A percentile compares a stretch with the other conserved stretches of the same genome.
Evolutionary conservation across 2,797 vertebrate genomes (phyloP).

Genomic region (Pipistrellus kuhlii): DNA sequence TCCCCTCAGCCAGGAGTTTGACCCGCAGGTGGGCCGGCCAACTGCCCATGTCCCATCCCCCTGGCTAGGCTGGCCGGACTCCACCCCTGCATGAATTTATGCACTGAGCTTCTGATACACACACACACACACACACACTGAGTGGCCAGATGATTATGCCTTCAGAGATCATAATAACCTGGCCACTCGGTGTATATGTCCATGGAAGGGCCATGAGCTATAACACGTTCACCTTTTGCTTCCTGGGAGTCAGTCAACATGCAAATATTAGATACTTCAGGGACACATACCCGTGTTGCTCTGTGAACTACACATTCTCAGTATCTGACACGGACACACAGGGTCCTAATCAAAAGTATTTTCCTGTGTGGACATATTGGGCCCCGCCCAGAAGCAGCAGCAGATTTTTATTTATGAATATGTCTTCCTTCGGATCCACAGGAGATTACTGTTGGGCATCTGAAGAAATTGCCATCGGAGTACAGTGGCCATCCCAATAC

Average conservation of each 20-base stretch:
- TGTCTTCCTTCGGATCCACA: neutral
- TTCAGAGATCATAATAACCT: too few species aligned
- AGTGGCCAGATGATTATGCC: too few species aligned
- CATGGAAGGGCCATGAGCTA: neutral
- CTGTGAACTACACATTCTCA: neutral
- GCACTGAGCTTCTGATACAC: too few species aligned
- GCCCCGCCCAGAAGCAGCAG: neutral
- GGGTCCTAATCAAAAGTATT: neutral
- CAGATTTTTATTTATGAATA: slow-evolving; percentile 12
- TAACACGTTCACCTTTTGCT: neutral
- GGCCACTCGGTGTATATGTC: neutral
- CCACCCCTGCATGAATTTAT: too few species aligned
- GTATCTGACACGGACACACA: neutral
- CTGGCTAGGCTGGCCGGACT: too few species aligned
- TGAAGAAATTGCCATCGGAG: neutral
- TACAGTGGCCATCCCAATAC: too few species aligned
- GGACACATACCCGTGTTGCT: neutral
- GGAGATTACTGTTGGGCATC: neutral
- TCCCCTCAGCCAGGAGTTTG: too few species aligned
- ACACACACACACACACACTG: too few species aligned
- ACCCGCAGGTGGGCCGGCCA: too few species aligned
- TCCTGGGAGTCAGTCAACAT: neutral
- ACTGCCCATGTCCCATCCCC: too few species aligned
- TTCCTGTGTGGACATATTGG: neutral
- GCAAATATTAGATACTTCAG: neutral